Evolutionary conservation across 2,113 vertebrate genomes (phyloP), one percentile per base, ranked within the genome.

Genomic region (Tragelaphus buxtoni): DNA sequence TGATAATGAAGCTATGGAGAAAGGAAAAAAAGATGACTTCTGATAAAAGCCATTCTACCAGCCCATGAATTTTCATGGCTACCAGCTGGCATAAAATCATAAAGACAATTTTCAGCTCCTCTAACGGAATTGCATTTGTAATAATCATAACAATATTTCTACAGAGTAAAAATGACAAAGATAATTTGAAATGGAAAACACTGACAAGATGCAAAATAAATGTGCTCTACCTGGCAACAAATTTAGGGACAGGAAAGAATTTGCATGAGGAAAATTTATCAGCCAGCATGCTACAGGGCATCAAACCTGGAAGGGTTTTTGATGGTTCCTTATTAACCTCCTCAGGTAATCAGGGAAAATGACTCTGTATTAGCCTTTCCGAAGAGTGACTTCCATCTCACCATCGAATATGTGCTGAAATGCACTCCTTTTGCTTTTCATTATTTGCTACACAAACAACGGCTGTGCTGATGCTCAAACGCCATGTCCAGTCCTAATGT

Each of bases 151-250:
- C 97, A 95, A 96, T 96, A 95, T 96, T 95, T 97, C 96, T 92
- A 86, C 69, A 56, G 97, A 97, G 91, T 85, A 77, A 94, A 96
- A 98, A 95, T 94, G 97, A 97, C 97, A 98, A 93, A 93, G 97
- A 97, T 97, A 95, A 98, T 97, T 96, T 97, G 96, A 97, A 98
- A 97, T 97, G 96, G 95, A 97, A 97, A 98, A 95, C 96, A 97
- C 83, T 92, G 97, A 95, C 92, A 97, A 94, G 96, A 95, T 91
- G 92, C 87, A 97, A 97, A 97, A 98, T 95, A 95, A 95, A 97
- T 95, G 87, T 45, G 88, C n/a, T 87, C 24, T 90, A 94, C 94
- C 97, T 95, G 93, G 94, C n/a, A 93, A 94, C 97, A 95, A 84
- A 96, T 95, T 96, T 61, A 55, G 82, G 61, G 76, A 92, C 0